Percentiles rank a stretch among this genome's conserved stretches.
Conservation (phyloP, 2,888 invertebrate species). For the Amblyjoppa proteus region DNA sequence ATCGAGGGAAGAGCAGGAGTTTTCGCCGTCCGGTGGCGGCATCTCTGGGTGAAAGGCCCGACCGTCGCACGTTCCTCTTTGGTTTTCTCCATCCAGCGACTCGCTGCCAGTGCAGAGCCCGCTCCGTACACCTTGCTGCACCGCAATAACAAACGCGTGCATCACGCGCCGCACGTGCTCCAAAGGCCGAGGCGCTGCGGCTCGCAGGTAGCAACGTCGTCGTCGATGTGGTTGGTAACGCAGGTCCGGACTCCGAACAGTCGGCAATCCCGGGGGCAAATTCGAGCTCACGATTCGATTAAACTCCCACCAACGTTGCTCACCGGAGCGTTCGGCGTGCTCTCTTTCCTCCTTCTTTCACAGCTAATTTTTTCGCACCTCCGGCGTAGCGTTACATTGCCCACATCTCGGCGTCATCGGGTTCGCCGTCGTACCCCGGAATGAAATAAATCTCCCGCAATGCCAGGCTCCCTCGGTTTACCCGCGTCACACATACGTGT, state of each 20-base stretch:
- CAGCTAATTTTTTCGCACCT: not conserved
- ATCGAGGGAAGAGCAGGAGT: not conserved
- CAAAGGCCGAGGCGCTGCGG: not conserved
- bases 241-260: not conserved
- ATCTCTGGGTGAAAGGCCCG: constrained; percentile 62
- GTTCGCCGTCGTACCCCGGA: not conserved
- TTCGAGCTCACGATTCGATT: constrained; percentile 15
- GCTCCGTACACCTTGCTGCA: not conserved
- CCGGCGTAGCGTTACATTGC: not conserved
- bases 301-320: not conserved
- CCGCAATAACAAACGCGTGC: constrained; percentile 22
- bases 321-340: not conserved
- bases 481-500: constrained; percentile 36
- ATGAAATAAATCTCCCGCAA: constrained; percentile 52
- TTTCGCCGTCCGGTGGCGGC: constrained; percentile 60
- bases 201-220: constrained; percentile 8
- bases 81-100: constrained; percentile 51
- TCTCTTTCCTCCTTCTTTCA: not conserved
- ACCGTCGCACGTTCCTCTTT: constrained; percentile 22
- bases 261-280: not conserved
- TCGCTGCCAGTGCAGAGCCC: constrained; percentile 43
- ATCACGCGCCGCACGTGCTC: constrained; percentile 38
- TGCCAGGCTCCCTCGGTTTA: not conserved
- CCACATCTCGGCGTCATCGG: no score
- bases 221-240: constrained; percentile 19